Base-by-base conservation (phyloP, 2,113 vertebrate genomes). In the Propithecus coquereli region DNA sequence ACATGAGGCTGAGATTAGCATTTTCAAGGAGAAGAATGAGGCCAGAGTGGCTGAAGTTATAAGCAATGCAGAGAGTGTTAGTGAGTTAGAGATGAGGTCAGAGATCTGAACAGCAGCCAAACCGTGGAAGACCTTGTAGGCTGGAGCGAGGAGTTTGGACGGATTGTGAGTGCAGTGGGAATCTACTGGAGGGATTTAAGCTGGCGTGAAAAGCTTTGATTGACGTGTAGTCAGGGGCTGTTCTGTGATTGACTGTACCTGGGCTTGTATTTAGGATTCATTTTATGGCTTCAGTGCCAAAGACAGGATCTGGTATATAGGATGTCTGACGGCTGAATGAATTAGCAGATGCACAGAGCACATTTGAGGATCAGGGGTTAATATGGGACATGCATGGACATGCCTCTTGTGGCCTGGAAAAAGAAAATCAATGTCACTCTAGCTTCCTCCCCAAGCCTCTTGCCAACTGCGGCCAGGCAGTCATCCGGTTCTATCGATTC, bases 51-150 rank as follows among this genome's bases (percentile, higher is more conserved):
- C 73, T 73, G 87, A 73, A 43, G 65, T 73, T 74, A 63, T 5
- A 37, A 63, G 94, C 80, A 20, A 82, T 4, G 79, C 12, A 7
- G 63, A 61, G 40, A 65, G 30, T 17, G 63, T 83, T 43, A 47
- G 81, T 87, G 81, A 45, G 70, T 95, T 40, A 81, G 74, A 90
- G 70, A 90, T 66, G 82, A 97, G 66, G 85, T 80, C 95, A 66
- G 43, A 50, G 57, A 52, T 50, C 92, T 84, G 90, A 84, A 81
- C 32, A 37, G 47, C 9, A 25, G 45, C 32, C 63, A 73, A 54
- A 40, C 27, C 18, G 10, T 5, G 20, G 50, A 52, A 79, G 77
- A 76, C 74, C 23, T n/a, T 40, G 20, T 22, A 47, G 84, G 45
- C 37, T 22, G 17, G 45, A 50, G 11, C 10, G 40, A 34, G 12